phyloP scores from a whole-genome alignment of 2,113 vertebrate genomes.

The Spea multiplicata region DNA sequence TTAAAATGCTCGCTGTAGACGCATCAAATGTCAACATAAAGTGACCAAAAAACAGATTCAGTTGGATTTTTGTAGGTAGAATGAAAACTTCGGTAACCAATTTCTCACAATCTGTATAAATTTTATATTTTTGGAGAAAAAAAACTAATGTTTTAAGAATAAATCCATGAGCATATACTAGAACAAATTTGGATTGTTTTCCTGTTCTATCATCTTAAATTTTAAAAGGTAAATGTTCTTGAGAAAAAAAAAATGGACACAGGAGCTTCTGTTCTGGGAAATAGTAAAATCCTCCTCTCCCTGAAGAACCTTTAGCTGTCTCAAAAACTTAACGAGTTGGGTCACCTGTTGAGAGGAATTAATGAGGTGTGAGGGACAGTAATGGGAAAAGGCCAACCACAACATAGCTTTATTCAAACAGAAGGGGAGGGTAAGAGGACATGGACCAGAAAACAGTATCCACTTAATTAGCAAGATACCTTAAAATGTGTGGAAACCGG shows the following conservation, averaged over 20 bases:
- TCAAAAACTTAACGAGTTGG: conserved; percentile 45
- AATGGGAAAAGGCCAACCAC: conserved; percentile 63
- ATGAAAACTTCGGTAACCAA: too few species aligned
- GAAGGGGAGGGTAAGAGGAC: conserved; percentile 57
- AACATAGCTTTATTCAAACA: conserved; percentile 53
- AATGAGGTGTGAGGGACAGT: conserved; percentile 69
- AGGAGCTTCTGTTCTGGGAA: conserved; percentile 62
- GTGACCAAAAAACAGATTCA: too few species aligned
- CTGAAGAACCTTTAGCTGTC: conserved; percentile 50
- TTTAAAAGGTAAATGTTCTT: background rate
- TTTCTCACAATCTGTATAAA: too few species aligned
- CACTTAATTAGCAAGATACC: conserved; percentile 63
- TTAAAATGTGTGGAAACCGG: conserved; percentile 66
- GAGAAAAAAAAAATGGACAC: conserved; percentile 2
- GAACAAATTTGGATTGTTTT: too few species aligned
- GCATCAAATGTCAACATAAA: too few species aligned
- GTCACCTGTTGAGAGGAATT: conserved; percentile 64
- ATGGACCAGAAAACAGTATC: conserved; percentile 70
- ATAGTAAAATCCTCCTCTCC: conserved; percentile 52
- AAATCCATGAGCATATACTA: too few species aligned
- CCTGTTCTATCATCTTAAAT: background rate
- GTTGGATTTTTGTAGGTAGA: too few species aligned
- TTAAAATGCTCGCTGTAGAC: too few species aligned
- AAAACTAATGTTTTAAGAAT: too few species aligned
- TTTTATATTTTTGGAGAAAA: too few species aligned